A percentile compares a stretch with the other conserved stretches of the same genome.
These are phyloP conservation scores for Manis crassicaudata DNA, from an alignment of 2,797 vertebrate species.

Conservation along the genomic window DNA sequence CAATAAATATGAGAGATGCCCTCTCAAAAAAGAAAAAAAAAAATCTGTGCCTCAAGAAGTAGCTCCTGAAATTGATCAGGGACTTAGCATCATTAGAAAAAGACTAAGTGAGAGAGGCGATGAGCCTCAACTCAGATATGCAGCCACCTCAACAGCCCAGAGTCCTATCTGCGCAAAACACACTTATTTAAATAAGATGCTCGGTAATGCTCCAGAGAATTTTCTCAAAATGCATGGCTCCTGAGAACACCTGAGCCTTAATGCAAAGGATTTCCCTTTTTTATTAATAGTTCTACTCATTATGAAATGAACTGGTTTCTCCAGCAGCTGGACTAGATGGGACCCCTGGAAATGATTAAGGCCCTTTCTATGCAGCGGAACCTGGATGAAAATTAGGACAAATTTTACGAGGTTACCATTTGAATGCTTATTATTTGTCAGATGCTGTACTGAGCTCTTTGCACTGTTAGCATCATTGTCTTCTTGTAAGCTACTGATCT, in stretches of 20 bases:
- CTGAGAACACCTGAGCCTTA: conserved; percentile 23
- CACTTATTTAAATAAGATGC: neutral
- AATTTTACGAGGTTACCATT: neutral
- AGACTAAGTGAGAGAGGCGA: neutral
- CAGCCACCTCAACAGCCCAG: neutral
- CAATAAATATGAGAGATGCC: no score
- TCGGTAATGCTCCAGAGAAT: neutral
- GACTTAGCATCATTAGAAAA: neutral
- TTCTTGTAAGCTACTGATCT: neutral
- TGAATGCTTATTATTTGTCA: neutral
- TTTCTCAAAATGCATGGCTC: conserved; percentile 13
- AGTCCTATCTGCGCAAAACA: neutral
- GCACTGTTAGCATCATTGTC: neutral
- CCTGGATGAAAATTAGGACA: neutral
- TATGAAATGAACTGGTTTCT: neutral
- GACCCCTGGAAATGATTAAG: neutral
- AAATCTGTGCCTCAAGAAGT: no score
- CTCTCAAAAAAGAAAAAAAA: no score
- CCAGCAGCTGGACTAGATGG: neutral
- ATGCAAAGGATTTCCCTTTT: neutral
- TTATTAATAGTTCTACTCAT: neutral
- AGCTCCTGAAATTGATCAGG: conserved; percentile 33
- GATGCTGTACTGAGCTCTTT: neutral
- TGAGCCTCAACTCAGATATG: neutral
- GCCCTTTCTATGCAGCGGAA: neutral